Base-by-base conservation (phyloP, 30 jellyfish, hydroid and myxozoan species). In the Chrysaora quinquecirrha region DNA sequence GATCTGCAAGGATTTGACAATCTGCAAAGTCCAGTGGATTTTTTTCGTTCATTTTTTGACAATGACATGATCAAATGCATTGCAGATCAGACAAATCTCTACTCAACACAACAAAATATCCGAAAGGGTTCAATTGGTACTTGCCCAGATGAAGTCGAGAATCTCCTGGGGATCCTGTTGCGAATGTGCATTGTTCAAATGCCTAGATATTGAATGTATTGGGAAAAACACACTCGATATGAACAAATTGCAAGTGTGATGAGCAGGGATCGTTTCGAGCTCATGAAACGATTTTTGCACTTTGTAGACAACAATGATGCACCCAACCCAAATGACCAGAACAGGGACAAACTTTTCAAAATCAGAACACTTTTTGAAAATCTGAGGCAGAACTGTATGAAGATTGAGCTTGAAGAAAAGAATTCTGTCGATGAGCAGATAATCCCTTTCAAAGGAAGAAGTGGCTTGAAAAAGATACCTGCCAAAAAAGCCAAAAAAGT, bases 381-480 rank as follows among this genome's bases (percentile, higher is more conserved):
- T n/a, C n/a, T n/a, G n/a, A 58, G 88, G 71, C 88, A 76, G 64
- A 76, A 61, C 30, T 76, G 88, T 38, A 19, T 76, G 28, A 33
- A 34, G 20, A 22, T 58, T 11, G 33, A 76, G 76, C 76, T 21
- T 23, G 76, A 29, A 29, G 76, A 64, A 19, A 7, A 64, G 10
- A 64, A 76, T 43, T 76, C 88, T 72, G 60, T 58, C 87, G 24
- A 30, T 2, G n/a, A n/a, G n/a, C n/a, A n/a, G n/a, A n/a, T n/a
- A n/a, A n/a, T n/a, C n/a, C n/a, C n/a, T n/a, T n/a, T n/a, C n/a
- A n/a, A n/a, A n/a, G n/a, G n/a, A n/a, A n/a, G n/a, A n/a, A n/a
- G n/a, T n/a, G n/a, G n/a, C 23, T 71, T 76, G n/a, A 3, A 3
- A 72, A 3, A 29, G 88, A n/a, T 76, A 76, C 70, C 30, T 76